Base-by-base conservation (phyloP, 2,888 invertebrate species). In the Timema cristinae region DNA sequence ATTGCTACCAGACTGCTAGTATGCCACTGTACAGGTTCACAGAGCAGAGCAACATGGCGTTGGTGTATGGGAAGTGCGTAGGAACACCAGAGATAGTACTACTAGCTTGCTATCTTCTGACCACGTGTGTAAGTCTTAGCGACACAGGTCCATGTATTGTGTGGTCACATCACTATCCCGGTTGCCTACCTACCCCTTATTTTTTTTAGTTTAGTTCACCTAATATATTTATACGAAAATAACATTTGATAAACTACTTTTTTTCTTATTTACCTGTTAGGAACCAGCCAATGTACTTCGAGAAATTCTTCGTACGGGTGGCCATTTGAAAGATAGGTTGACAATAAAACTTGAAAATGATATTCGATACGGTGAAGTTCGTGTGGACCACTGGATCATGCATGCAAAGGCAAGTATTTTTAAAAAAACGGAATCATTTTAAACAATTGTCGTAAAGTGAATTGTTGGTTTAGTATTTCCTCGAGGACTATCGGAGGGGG, bases 321-420 rank as follows among this genome's bases (percentile, higher is more conserved):
- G 86, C 74, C 86, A 85, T 76, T 82, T 97, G 9, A 96, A 95
- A 83, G 97, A 97, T 79, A 87, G 95, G 51, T 83, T 97, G 11
- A 85, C 86, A 5, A 92, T 98, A 73, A 92, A 93, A 83, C 82
- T 97, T 56, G 95, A 97, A 77, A 90, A 89, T 80, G 96, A 97
- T 80, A 88, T 95, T 86, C 86, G 97, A 63, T 91, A 93, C 79
- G 95, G 96, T 5, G 93, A 93, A 81, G 93, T 97, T 0, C 86
- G 92, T 73, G 89, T 97, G 73, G 97, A 97, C 80, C 91, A 95
- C 77, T 94, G 94, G 89, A 80, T 93, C 49, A 87, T 96, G 80
- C 91, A 92, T 80, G 90, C 93, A 0, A 96, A 95, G 85, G 87
- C 88, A 78, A 74, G 70, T 71, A 51, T 13, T 61, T 49, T 67